phyloP scores from a whole-genome alignment of 2,797 vertebrate species.

The Neosilurus mollespiculum region DNA sequence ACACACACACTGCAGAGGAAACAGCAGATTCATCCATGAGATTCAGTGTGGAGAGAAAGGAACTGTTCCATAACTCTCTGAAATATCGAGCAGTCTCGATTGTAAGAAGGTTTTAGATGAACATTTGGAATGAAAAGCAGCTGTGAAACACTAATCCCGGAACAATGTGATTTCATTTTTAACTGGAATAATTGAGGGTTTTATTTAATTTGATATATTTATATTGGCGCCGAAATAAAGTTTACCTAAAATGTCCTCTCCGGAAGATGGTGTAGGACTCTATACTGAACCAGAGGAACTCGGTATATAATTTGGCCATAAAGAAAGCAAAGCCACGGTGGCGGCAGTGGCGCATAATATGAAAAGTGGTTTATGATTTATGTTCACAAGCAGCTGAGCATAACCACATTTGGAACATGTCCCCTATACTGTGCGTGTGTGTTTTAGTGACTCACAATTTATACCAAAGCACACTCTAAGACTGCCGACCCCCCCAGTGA shows the following conservation, averaged over 20 bases:
- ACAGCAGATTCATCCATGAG: conserved; percentile 35
- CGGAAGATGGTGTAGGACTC: conserved; percentile 29
- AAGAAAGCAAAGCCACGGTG: conserved; percentile 6
- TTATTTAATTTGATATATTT: conserved; percentile 35
- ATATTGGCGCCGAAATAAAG: conserved; percentile 2
- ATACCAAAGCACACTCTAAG: conserved; percentile 65
- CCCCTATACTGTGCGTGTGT: conserved; percentile 16
- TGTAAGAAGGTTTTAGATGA: conserved; percentile 18
- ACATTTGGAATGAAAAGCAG: conserved; percentile 19
- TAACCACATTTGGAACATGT: conserved; percentile 73
- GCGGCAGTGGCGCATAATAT: conserved; percentile 66
- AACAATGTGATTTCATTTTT: conserved; percentile 17
- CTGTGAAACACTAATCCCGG: background rate
- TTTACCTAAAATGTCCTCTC: conserved; percentile 26
- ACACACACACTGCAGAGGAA: conserved; percentile 26
- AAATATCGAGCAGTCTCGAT: conserved; percentile 8
- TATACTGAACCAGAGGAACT: conserved; percentile 10
- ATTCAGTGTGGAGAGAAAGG: conserved; percentile 30
- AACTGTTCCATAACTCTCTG: conserved; percentile 34
- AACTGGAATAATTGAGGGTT: conserved; percentile 17
- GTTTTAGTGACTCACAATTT: conserved; percentile 63
- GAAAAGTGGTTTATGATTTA: conserved; percentile 72
- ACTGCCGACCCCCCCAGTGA: conserved; percentile 57
- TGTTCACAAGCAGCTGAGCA: conserved; percentile 76
- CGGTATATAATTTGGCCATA: conserved; percentile 30